A percentile compares a stretch with the other conserved stretches of the same genome.
These are phyloP conservation scores for Orientallactaga bullata DNA, from an alignment of 2,113 vertebrate species.

Conservation along the genomic window DNA sequence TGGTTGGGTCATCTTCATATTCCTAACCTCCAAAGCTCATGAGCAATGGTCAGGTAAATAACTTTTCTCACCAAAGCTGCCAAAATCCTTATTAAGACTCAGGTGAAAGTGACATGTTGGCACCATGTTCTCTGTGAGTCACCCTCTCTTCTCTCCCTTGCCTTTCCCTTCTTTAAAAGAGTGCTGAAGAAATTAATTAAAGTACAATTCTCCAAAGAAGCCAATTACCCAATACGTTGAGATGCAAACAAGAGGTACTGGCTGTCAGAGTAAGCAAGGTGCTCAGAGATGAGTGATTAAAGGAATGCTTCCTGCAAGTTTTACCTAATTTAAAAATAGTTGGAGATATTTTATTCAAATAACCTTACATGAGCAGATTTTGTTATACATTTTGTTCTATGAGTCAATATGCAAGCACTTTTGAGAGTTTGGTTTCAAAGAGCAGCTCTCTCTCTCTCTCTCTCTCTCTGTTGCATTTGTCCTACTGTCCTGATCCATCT, in stretches of 20 bases:
- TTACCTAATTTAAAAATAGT: conserved; percentile 36
- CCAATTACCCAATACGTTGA: not conserved
- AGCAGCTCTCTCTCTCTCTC: not conserved
- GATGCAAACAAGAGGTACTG: conserved; percentile 44
- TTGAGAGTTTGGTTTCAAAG: not conserved
- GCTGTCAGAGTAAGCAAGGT: not conserved
- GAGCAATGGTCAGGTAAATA: conserved; percentile 56
- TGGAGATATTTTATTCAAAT: conserved; percentile 53
- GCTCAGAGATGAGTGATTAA: not conserved
- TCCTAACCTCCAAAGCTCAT: conserved; percentile 24
- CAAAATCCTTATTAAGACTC: conserved; percentile 57
- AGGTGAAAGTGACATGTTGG: conserved; percentile 41
- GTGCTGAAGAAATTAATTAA: conserved; percentile 62
- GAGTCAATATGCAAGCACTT: not conserved
- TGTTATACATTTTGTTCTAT: conserved; percentile 30
- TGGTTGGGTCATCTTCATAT: conserved; percentile 46
- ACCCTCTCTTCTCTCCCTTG: not conserved
- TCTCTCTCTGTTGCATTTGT: not conserved
- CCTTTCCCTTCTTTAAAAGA: conserved; percentile 49
- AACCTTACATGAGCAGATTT: not conserved
- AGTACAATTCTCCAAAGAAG: conserved; percentile 57
- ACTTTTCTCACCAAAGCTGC: conserved; percentile 57
- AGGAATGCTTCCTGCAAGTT: conserved; percentile 40
- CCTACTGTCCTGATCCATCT: not conserved
- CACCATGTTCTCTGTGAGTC: not conserved